A percentile compares a stretch with the other conserved stretches of the same genome.
These are phyloP conservation scores for Elysia crispata DNA, from an alignment of 2,888 invertebrate genomes.

Conservation along the genomic window DNA sequence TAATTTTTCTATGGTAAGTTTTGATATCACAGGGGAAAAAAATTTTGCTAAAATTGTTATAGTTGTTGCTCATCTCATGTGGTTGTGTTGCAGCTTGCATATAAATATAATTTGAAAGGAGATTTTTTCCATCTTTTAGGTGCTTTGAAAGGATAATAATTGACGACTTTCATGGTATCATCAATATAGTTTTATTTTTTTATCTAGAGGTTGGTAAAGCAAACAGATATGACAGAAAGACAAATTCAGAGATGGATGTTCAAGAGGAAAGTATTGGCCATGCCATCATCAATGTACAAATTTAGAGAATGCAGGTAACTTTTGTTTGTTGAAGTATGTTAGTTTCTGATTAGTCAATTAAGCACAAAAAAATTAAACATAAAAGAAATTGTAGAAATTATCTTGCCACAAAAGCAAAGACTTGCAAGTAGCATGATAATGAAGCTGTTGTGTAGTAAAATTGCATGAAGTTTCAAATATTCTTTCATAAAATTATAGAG, in stretches of 20 bases:
- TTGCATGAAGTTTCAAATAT: not conserved
- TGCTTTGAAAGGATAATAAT: not conserved
- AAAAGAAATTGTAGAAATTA: no score
- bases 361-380: no score
- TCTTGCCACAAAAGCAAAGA: no score
- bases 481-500: not conserved
- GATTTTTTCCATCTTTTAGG: not conserved
- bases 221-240: slow-evolving; percentile 89
- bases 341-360: no score
- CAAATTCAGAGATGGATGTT: slow-evolving; percentile 95
- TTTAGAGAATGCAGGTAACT: slow-evolving; percentile 90
- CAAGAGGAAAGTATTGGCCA: slow-evolving; percentile 88
- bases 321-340: no score
- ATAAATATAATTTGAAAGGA: not conserved
- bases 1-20: no score
- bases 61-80: no score
- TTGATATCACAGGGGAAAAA: no score
- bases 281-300: slow-evolving; percentile 91
- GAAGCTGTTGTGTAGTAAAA: no score
- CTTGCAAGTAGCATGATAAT: no score
- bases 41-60: no score
- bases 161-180: not conserved
- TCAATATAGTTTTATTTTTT: slow-evolving; percentile 50
- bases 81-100: no score
- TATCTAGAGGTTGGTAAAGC: slow-evolving; percentile 86